These are phyloP conservation scores for Acridotheres tristis DNA, from an alignment of 2,797 vertebrate species.

Conservation along the genomic window DNA sequence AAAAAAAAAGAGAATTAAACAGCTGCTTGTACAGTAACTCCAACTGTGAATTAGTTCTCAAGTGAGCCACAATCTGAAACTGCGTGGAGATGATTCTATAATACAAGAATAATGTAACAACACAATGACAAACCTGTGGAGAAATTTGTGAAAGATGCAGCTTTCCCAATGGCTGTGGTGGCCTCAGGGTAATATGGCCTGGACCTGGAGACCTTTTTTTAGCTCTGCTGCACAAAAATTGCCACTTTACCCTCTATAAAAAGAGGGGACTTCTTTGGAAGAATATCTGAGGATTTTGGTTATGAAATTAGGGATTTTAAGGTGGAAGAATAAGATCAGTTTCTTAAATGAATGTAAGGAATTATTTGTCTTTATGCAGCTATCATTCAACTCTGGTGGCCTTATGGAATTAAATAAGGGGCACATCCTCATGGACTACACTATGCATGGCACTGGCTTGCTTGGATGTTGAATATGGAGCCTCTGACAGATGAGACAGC, in stretches of 20 bases:
- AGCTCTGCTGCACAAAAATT: slow-evolving; percentile 88
- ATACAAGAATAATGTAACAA: not conserved
- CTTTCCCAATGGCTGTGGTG: slow-evolving; percentile 87
- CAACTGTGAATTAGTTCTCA: not conserved
- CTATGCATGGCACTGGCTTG: slow-evolving; percentile 88
- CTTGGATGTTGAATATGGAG: slow-evolving; percentile 90
- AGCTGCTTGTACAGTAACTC: not conserved
- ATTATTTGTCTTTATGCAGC: slow-evolving; percentile 88
- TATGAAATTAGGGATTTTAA: slow-evolving; percentile 84
- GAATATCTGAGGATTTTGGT: slow-evolving; percentile 87
- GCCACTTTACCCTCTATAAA: slow-evolving; percentile 85
- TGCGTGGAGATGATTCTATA: not conserved
- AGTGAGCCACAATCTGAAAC: not conserved
- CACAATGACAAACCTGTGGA: not conserved
- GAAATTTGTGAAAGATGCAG: slow-evolving; percentile 82
- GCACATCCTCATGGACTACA: slow-evolving; percentile 83
- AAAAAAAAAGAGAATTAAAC: not conserved
- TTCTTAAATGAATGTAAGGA: slow-evolving; percentile 91
- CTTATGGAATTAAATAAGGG: slow-evolving; percentile 78
- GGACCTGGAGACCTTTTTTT: slow-evolving; percentile 85
- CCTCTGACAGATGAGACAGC: slow-evolving; percentile 87
- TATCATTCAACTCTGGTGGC: slow-evolving; percentile 81
- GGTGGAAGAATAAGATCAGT: slow-evolving; percentile 86
- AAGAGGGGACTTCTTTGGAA: slow-evolving; percentile 81
- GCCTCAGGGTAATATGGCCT: slow-evolving; percentile 87